These are phyloP conservation scores for Halictus ligatus DNA, from an alignment of 2,888 invertebrate species.

Conservation along the genomic window DNA sequence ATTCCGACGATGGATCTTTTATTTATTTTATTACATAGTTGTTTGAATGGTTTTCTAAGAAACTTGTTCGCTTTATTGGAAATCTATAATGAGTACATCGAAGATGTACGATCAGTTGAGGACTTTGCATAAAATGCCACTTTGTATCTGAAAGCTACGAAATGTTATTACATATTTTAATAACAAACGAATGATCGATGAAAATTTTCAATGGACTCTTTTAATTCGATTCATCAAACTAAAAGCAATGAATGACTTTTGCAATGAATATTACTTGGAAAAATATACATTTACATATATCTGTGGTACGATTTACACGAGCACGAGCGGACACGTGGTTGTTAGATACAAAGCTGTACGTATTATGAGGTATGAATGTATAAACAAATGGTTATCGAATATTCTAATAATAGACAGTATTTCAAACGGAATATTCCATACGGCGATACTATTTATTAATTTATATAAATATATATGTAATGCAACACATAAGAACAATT, in stretches of 20 bases:
- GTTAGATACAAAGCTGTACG: constrained; percentile 69
- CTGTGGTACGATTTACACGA: not conserved
- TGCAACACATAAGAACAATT: constrained; percentile 54
- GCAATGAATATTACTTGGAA: constrained; percentile 23
- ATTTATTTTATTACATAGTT: constrained; percentile 58
- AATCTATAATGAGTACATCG: constrained; percentile 61
- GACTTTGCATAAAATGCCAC: constrained; percentile 41
- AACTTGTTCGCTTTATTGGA: constrained; percentile 68
- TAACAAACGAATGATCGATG: not conserved
- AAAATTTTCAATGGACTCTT: not conserved
- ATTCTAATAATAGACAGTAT: constrained; percentile 72
- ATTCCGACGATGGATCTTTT: constrained; percentile 52
- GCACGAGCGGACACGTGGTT: constrained; percentile 49
- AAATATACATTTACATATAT: constrained; percentile 8
- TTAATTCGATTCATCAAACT: constrained; percentile 21
- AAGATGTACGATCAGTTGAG: constrained; percentile 58
- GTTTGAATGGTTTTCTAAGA: constrained; percentile 51
- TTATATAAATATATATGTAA: constrained; percentile 60
- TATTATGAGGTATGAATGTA: constrained; percentile 50
- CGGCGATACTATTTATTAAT: constrained; percentile 77
- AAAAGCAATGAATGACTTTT: constrained; percentile 31
- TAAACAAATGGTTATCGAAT: constrained; percentile 71
- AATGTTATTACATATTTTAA: constrained; percentile 22
- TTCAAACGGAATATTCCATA: constrained; percentile 74
- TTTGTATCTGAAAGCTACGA: constrained; percentile 69